These are phyloP conservation scores for Listrodromus nycthemerus DNA, from an alignment of 2,888 invertebrate genomes.

Conservation along the genomic window DNA sequence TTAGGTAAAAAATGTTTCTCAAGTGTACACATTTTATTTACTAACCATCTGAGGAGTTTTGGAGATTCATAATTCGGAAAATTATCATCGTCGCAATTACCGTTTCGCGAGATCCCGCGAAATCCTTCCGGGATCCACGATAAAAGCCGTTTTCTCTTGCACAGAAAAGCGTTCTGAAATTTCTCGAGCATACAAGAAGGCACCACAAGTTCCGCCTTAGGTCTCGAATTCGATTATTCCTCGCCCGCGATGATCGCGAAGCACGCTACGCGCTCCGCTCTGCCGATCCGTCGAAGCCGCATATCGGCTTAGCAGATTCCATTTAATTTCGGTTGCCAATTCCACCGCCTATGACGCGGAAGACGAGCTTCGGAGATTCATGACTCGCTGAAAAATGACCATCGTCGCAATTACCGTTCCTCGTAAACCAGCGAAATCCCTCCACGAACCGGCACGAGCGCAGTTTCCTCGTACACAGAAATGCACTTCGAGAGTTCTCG, in stretches of 20 bases:
- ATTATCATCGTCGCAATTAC: not conserved
- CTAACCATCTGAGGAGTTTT: too few species aligned
- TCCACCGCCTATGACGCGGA: too few species aligned
- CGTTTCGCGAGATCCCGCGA: not conserved
- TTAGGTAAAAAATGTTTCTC: too few species aligned
- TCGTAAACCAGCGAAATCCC: not conserved
- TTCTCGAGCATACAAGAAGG: not conserved
- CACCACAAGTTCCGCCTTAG: not conserved
- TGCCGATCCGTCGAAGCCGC: too few species aligned
- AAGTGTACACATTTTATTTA: too few species aligned
- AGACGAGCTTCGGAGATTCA: slow-evolving; percentile 32
- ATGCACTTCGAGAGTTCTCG: slow-evolving; percentile 42
- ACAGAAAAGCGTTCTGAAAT: slow-evolving; percentile 36
- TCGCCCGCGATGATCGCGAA: slow-evolving; percentile 16
- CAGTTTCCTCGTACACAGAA: slow-evolving; percentile 18
- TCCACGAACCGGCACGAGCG: not conserved
- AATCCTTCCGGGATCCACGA: not conserved
- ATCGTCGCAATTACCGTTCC: not conserved
- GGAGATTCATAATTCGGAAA: slow-evolving; percentile 19
- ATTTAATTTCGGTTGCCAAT: too few species aligned
- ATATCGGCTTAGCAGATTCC: too few species aligned
- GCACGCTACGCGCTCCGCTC: slow-evolving; percentile 1
- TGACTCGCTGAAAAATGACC: not conserved
- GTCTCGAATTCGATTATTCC: slow-evolving; percentile 47
- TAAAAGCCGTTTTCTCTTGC: not conserved